These are phyloP conservation scores for Andrena bicolor DNA, from an alignment of 2,888 invertebrate species.

Conservation along the genomic window DNA sequence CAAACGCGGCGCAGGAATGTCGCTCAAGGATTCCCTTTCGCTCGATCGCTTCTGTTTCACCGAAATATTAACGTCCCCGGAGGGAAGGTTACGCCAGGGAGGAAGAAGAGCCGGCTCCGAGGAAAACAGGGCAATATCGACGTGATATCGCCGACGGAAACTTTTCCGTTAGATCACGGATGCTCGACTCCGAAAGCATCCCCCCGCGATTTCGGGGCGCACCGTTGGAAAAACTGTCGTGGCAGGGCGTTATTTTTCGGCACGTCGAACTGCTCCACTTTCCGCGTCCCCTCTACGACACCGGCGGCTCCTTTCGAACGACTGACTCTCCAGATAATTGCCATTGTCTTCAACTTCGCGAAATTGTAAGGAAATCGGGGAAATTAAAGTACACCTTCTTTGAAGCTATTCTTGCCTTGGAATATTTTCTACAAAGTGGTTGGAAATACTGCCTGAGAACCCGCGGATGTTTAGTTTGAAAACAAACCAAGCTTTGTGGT, in stretches of 20 bases:
- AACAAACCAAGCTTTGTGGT: no score
- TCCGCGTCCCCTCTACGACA: neutral
- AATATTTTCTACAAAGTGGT: neutral
- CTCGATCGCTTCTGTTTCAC: slow-evolving; percentile 22
- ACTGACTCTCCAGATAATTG: neutral
- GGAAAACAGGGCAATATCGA: slow-evolving; percentile 35
- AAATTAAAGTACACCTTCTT: neutral
- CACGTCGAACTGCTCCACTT: slow-evolving; percentile 6
- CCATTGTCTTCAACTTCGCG: no score
- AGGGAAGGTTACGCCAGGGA: neutral
- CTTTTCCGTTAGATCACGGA: slow-evolving; percentile 41
- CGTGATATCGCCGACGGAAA: slow-evolving; percentile 25
- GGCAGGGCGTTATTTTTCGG: neutral
- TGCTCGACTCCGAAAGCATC: slow-evolving; percentile 29
- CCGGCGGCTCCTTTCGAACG: neutral
- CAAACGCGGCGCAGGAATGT: neutral
- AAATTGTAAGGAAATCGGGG: no score
- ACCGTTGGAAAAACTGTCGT: neutral
- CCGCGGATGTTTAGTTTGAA: no score
- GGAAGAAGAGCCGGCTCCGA: slow-evolving; percentile 6
- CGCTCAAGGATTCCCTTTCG: neutral
- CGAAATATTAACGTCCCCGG: slow-evolving; percentile 12
- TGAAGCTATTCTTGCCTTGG: neutral
- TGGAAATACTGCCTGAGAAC: no score
- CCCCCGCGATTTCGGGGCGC: neutral